These are phyloP conservation scores for Girardia tigrina DNA, from an alignment of 2,888 invertebrate species.

Conservation along the genomic window DNA sequence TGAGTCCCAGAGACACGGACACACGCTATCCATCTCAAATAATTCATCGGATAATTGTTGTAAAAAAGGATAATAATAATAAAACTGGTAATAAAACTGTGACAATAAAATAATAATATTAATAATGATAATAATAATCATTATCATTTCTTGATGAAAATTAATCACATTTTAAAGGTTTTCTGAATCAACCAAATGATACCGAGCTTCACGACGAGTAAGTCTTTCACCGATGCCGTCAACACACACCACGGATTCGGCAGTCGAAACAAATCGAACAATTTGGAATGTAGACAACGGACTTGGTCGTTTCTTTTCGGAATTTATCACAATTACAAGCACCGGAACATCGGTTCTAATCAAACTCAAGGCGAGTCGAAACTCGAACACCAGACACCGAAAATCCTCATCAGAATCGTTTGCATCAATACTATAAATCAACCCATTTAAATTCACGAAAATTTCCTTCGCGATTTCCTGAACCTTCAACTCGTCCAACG, in stretches of 20 bases:
- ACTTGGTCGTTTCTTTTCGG: neutral
- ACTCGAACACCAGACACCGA: neutral
- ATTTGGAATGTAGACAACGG: slow-evolving; percentile 14
- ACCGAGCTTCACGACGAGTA: slow-evolving; percentile 2
- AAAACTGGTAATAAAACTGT: too few relatives aligned
- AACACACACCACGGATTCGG: slow-evolving; percentile 29
- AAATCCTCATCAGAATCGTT: slow-evolving; percentile 1
- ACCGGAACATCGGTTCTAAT: neutral
- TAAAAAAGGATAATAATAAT: too few relatives aligned
- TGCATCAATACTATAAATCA: slow-evolving; percentile 24
- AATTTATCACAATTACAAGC: neutral
- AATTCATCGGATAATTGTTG: too few relatives aligned
- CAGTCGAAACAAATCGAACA: slow-evolving; percentile 11
- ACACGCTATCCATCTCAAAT: too few relatives aligned
- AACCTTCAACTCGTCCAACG: neutral
- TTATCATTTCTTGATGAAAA: too few relatives aligned
- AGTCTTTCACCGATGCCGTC: neutral
- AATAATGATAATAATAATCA: too few relatives aligned
- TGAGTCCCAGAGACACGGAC: too few relatives aligned
- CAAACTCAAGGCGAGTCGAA: neutral
- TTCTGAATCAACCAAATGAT: slow-evolving; percentile 32
- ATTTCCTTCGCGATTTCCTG: neutral
- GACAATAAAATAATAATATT: too few relatives aligned
- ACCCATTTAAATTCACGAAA: slow-evolving; percentile 20
- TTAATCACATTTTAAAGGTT: neutral